phyloP scores from a whole-genome alignment of 35 echinoderm and acorn worm species.

The Strongylocentrotus purpuratus region DNA sequence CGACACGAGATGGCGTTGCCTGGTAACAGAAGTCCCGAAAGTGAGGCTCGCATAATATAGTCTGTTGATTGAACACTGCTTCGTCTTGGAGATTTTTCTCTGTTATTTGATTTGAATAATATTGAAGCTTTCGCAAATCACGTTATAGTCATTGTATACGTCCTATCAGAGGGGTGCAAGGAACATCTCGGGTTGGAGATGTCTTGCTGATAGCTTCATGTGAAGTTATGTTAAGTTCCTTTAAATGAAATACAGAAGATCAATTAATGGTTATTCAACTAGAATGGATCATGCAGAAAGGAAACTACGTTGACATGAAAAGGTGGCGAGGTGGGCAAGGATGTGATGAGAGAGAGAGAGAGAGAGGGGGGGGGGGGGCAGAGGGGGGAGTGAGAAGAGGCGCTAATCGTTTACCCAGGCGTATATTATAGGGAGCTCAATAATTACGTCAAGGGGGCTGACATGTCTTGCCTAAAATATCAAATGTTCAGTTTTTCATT shows the following conservation, averaged over 20 bases:
- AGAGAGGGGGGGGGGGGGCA: too few relatives aligned
- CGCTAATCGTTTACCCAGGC: too few relatives aligned
- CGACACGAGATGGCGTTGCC: conserved; percentile 23
- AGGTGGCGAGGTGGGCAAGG: too few relatives aligned
- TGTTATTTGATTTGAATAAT: conserved; percentile 14
- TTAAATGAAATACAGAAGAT: not conserved
- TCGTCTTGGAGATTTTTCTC: not conserved
- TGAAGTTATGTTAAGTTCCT: not conserved
- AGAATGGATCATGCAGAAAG: not conserved
- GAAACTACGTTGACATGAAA: not conserved
- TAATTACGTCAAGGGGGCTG: too few relatives aligned
- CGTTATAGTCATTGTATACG: not conserved
- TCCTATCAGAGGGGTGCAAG: not conserved
- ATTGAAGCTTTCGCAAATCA: not conserved
- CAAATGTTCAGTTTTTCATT: too few relatives aligned
- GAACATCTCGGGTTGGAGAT: not conserved
- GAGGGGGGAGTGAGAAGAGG: too few relatives aligned
- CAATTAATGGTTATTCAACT: not conserved
- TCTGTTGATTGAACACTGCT: not conserved
- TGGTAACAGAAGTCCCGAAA: conserved; percentile 40
- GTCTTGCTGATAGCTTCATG: not conserved
- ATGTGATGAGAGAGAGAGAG: too few relatives aligned
- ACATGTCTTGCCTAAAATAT: too few relatives aligned
- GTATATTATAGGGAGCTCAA: too few relatives aligned
- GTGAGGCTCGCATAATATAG: conserved; percentile 28